Evolutionary conservation across 1,140 invertebrate species (phyloP).

Genomic region (Drosophila yakuba): DNA sequence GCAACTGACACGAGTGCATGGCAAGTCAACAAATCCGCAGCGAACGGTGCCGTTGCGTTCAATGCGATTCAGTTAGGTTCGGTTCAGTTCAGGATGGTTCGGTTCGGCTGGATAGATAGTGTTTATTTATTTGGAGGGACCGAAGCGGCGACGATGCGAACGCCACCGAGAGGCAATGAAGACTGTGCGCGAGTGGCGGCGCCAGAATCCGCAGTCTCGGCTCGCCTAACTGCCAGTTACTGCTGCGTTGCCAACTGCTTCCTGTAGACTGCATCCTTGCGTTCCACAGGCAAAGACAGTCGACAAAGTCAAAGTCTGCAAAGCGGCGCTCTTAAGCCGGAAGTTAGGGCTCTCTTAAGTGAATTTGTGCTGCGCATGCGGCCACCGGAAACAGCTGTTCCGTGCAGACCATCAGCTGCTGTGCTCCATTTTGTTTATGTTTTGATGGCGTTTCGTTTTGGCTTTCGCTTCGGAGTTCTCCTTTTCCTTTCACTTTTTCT

Average conservation of each 20-base stretch:
- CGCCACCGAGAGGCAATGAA: conserved; percentile 55
- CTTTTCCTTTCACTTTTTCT: background rate
- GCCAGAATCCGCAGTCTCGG: conserved; percentile 24
- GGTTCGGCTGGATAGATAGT: conserved; percentile 7
- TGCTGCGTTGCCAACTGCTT: conserved; percentile 40
- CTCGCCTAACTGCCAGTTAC: conserved; percentile 33
- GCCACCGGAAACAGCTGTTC: conserved; percentile 52
- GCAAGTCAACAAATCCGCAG: conserved; percentile 29
- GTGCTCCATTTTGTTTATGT: conserved; percentile 49
- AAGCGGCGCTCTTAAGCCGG: conserved; percentile 37
- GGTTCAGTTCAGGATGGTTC: conserved; percentile 1
- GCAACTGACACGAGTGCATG: conserved; percentile 56
- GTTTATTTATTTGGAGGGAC: conserved; percentile 5
- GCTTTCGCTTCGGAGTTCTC: conserved; percentile 8
- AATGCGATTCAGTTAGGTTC: background rate
- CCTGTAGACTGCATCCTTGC: conserved; percentile 16
- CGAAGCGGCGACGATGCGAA: conserved; percentile 46
- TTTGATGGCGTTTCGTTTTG: conserved; percentile 42
- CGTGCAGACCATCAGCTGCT: conserved; percentile 46
- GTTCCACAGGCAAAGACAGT: conserved; percentile 33
- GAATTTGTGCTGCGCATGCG: conserved; percentile 45
- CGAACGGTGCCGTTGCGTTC: too few species aligned
- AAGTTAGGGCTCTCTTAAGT: conserved; percentile 37
- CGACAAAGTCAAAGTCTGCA: conserved; percentile 50
- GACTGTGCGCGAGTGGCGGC: conserved; percentile 50